Percentiles rank a stretch among this genome's conserved stretches.
Evolutionary conservation across 1,140 invertebrate species (phyloP).

Genomic region (Drosophila micromelanica): DNA sequence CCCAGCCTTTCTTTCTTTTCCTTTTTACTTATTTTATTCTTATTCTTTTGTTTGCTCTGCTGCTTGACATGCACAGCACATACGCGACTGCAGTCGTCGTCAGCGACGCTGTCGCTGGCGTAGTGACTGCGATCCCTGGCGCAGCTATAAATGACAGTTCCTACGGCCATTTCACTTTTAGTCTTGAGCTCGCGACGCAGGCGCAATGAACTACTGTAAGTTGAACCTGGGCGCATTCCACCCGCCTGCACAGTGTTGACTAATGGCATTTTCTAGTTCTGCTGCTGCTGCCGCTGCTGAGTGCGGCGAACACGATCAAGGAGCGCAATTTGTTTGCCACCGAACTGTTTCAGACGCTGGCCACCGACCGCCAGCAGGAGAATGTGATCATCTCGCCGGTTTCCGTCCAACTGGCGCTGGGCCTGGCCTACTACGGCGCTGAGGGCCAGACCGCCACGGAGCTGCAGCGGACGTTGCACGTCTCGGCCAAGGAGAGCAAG

Average conservation of each 20-base stretch:
- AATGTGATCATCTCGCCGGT: conserved; percentile 82
- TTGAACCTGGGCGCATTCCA: not conserved
- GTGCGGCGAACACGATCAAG: conserved; percentile 65
- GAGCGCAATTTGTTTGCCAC: conserved; percentile 80
- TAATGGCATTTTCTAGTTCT: conserved; percentile 19
- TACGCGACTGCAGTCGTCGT: conserved; percentile 13
- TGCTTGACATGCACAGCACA: conserved; percentile 59
- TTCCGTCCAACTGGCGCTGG: conserved; percentile 73
- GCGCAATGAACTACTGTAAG: conserved; percentile 72
- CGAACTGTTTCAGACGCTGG: conserved; percentile 78
- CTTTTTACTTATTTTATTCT: conserved; percentile 4
- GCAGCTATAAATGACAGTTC: conserved; percentile 74
- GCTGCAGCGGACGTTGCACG: conserved; percentile 72
- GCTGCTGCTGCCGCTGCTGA: conserved; percentile 29
- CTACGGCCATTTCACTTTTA: conserved; percentile 75
- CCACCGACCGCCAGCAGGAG: conserved; percentile 75
- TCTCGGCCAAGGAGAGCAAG: conserved; percentile 78
- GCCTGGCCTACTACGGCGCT: conserved; percentile 77
- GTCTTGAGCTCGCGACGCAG: conserved; percentile 69
- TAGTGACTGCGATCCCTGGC: conserved; percentile 60
- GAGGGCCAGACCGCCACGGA: conserved; percentile 73
- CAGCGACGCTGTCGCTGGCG: conserved; percentile 23
- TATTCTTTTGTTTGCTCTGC: conserved; percentile 17
- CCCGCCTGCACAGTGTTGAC: not conserved
- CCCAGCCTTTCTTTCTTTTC: conserved; percentile 48